phyloP scores from a whole-genome alignment of 2,797 vertebrate species.

The Eleutherodactylus coqui region DNA sequence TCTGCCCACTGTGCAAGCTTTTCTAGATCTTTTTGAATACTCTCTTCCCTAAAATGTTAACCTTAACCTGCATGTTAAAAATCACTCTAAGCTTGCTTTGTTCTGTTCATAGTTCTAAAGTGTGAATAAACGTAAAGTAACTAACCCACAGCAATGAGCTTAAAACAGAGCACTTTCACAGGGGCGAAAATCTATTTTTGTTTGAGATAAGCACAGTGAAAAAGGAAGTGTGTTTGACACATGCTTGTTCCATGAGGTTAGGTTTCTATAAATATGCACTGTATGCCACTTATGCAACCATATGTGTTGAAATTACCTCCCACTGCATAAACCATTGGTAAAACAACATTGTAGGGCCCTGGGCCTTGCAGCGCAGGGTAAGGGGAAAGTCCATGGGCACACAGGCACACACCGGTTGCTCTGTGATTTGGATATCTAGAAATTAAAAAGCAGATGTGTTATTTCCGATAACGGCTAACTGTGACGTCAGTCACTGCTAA shows the following conservation, averaged over 20 bases:
- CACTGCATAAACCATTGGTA: conserved; percentile 87
- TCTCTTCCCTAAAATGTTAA: too few relatives aligned
- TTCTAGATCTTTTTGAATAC: too few relatives aligned
- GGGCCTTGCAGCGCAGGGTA: conserved; percentile 78
- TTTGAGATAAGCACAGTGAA: neutral
- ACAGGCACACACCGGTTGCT: conserved; percentile 78
- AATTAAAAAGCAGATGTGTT: conserved; percentile 34
- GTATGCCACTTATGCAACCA: neutral
- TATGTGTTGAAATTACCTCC: conserved; percentile 73
- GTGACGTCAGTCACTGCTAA: neutral
- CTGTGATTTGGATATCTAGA: conserved; percentile 79
- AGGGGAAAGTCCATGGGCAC: conserved; percentile 79
- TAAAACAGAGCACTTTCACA: neutral
- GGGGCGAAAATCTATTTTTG: neutral
- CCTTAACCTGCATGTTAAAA: too few relatives aligned
- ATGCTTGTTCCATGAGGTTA: conserved; percentile 47
- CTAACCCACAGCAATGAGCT: neutral
- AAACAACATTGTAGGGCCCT: conserved; percentile 71
- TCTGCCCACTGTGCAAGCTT: too few relatives aligned
- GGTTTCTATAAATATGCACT: conserved; percentile 6
- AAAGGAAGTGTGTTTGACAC: conserved; percentile 46
- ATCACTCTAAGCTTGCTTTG: too few relatives aligned
- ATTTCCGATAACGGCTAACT: conserved; percentile 2
- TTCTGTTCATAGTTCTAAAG: neutral
- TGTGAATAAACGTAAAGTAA: neutral